Percentiles rank a stretch among this genome's conserved stretches.
Evolutionary conservation across 2,888 invertebrate genomes (phyloP).

Genomic region (Clepsis dumicolana): DNA sequence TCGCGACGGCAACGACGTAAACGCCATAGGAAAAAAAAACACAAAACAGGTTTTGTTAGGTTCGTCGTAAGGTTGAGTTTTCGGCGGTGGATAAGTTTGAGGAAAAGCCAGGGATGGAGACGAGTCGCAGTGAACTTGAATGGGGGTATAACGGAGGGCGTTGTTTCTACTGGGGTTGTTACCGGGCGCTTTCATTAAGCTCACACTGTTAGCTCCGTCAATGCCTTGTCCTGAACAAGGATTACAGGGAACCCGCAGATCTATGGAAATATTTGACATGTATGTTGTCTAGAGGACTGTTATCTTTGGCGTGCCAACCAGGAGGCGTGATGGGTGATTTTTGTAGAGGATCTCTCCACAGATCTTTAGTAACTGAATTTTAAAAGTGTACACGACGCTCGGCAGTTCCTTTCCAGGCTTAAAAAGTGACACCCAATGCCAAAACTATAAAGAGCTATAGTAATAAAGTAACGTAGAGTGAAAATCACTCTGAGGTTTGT

Average conservation of each 20-base stretch:
- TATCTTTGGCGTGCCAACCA: neutral
- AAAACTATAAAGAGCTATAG: too few species aligned
- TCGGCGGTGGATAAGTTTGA: conserved; percentile 46
- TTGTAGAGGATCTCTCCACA: too few species aligned
- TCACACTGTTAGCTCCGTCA: conserved; percentile 62
- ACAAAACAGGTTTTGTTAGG: conserved; percentile 52
- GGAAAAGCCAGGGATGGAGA: conserved; percentile 70
- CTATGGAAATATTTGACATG: conserved; percentile 19
- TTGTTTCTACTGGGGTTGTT: conserved; percentile 68
- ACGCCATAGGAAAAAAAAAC: conserved; percentile 46
- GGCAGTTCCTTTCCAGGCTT: too few species aligned
- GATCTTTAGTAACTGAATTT: too few species aligned
- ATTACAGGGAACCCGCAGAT: conserved; percentile 17
- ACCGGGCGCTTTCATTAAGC: conserved; percentile 71
- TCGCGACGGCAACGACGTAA: conserved; percentile 59
- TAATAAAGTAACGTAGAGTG: neutral
- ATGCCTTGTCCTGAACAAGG: conserved; percentile 28
- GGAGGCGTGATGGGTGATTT: too few species aligned
- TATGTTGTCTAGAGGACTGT: neutral
- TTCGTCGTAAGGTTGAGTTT: conserved; percentile 54
- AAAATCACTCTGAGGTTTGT: neutral
- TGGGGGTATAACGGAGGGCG: conserved; percentile 74
- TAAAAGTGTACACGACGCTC: too few species aligned
- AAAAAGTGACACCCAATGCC: too few species aligned
- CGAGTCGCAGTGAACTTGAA: conserved; percentile 69